Evolutionary conservation across 92 coral and sea anemone genomes (phyloP).

Genomic region (Zoanthus solanderi): DNA sequence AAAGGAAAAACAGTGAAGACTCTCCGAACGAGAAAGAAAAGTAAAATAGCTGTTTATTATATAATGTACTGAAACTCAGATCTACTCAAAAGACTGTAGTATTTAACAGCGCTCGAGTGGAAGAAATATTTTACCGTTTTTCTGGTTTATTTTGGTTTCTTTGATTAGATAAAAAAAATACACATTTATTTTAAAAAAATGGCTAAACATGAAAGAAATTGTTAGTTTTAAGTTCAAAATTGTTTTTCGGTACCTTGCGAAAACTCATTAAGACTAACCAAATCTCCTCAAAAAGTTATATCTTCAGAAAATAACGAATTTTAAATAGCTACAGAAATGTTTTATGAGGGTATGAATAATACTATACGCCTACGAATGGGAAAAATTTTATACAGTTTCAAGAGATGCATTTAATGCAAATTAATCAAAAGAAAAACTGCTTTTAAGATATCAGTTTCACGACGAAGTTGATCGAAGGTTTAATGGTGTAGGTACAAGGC

Average conservation of each 20-base stretch:
- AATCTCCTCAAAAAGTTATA: neutral
- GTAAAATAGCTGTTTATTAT: neutral
- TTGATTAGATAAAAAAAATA: too few relatives aligned
- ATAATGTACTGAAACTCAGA: neutral
- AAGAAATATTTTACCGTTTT: neutral
- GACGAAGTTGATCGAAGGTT: constrained; percentile 30
- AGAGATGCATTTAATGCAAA: constrained; percentile 32
- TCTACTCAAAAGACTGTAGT: too few relatives aligned
- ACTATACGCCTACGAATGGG: neutral
- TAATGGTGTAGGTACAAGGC: constrained; percentile 4
- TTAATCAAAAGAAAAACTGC: constrained; percentile 30
- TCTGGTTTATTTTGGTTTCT: too few relatives aligned
- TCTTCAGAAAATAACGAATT: too few relatives aligned
- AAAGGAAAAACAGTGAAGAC: constrained; percentile 35
- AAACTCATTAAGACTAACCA: constrained; percentile 7
- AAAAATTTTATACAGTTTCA: neutral
- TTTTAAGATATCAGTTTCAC: constrained; percentile 48
- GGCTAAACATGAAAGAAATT: constrained; percentile 6
- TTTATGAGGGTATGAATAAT: too few relatives aligned
- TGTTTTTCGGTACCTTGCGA: constrained; percentile 7
- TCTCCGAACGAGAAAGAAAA: constrained; percentile 32
- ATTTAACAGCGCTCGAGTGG: too few relatives aligned
- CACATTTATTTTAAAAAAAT: too few relatives aligned
- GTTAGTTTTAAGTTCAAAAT: constrained; percentile 1
- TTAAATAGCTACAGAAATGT: neutral